Conservation (phyloP, 2,797 vertebrate genomes). For the Semaprochilodus insignis region DNA sequence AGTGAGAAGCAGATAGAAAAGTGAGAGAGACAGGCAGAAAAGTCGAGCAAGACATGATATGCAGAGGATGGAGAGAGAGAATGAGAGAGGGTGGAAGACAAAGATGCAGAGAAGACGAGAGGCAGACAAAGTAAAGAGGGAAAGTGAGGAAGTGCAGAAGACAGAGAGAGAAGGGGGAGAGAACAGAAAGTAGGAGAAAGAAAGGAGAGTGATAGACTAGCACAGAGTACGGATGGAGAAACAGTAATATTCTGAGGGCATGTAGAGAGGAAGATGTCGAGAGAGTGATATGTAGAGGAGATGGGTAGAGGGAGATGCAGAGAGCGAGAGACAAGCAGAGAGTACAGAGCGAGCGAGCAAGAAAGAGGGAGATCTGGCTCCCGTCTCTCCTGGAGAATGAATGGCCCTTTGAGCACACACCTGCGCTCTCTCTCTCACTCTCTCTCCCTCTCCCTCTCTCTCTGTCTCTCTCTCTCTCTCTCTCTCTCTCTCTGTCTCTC, state of each 20-base stretch:
- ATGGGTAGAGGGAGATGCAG: not conserved
- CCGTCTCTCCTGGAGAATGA: slow-evolving; percentile 62
- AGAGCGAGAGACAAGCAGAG: not conserved
- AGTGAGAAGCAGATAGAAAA: too few species aligned
- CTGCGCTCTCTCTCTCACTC: slow-evolving; percentile 31
- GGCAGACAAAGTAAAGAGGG: too few species aligned
- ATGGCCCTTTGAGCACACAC: slow-evolving; percentile 73
- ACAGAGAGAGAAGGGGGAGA: not conserved
- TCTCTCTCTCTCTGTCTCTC: slow-evolving; percentile 13
- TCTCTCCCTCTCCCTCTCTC: slow-evolving; percentile 25
- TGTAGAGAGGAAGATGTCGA: not conserved
- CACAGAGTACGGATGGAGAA: not conserved
- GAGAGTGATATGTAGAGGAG: not conserved
- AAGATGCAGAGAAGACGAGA: too few species aligned
- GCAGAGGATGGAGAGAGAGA: not conserved
- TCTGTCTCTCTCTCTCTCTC: slow-evolving; percentile 30
- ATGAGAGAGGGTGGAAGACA: not conserved
- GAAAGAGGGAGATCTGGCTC: slow-evolving; percentile 29
- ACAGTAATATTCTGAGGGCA: not conserved
- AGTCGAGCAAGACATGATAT: too few species aligned
- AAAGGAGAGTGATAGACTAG: not conserved
- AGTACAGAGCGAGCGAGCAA: not conserved
- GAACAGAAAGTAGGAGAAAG: too few species aligned
- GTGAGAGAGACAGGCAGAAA: not conserved
- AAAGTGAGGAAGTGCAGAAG: too few species aligned